Evolutionary conservation across 2,113 vertebrate species (phyloP), one percentile per base, ranked within the genome.

Genomic region (Micronisus gabar): DNA sequence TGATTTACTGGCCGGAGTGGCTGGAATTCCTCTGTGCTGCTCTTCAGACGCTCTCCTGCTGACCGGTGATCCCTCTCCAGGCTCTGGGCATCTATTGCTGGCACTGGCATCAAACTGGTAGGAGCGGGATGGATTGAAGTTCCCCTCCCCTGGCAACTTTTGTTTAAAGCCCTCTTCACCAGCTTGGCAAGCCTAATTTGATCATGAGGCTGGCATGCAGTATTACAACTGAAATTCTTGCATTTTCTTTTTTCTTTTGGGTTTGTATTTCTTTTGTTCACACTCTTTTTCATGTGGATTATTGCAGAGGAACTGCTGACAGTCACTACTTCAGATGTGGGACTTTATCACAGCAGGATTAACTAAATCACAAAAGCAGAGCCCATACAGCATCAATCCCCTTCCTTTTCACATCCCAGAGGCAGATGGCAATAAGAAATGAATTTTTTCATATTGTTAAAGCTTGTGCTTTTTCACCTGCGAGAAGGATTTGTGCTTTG

Each of bases 401-500:
- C 29, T 81, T 83, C 63, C 45, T 91, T 76, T 87, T 83, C 82
- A 88, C 72, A 81, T 90, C 93, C 79, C 93, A 93, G 94, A 95
- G 72, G 91, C 95, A 97, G 95, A 97, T 95, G 92, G 86, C 86
- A 88, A 75, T 70, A 86, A 81, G 47, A 94, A 96, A 93, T 92
- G 7, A 83, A 47, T 93, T 93, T 95, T 66, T 55, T 75, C 63
- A 26, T 86, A 43, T 66, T 87, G 79, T 87, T 95, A 79, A 91
- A 93, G 32, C 66, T 86, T 48, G 30, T 61, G 36, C 12, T 56
- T 92, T 93, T 92, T 91, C 34, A 86, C 61, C 83, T 71, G 43
- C 14, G 6, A 84, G 53, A 66, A 80, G 19, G 62, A 81, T 61
- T 96, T 78, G 58, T 78, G 58, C 72, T 82, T 81, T 74, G 26